Evolutionary conservation across 2,797 vertebrate genomes (phyloP).

Genomic region (Danio tinwini): DNA sequence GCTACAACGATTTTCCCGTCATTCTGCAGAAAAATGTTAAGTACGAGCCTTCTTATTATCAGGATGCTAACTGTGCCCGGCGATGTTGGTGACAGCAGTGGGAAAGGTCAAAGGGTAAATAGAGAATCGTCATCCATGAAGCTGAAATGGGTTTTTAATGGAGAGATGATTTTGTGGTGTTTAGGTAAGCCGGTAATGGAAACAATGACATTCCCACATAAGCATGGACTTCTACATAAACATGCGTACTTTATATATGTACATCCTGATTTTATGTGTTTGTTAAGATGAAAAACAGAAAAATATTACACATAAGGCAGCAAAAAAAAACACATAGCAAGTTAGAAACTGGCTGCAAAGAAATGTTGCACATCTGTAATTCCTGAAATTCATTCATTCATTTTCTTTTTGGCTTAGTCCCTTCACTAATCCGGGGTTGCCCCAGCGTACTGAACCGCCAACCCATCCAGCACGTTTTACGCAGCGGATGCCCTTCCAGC

Average conservation of each 20-base stretch:
- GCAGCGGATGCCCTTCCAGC: too few species aligned
- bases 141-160: slow-evolving; percentile 72
- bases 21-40: slow-evolving; percentile 39
- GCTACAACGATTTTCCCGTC: slow-evolving; percentile 9
- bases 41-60: slow-evolving; percentile 36
- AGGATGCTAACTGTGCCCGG: slow-evolving; percentile 45
- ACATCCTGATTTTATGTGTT: not conserved
- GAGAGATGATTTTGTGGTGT: slow-evolving; percentile 62
- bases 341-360: not conserved
- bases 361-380: not conserved
- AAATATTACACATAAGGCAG: not conserved
- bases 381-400: too few species aligned
- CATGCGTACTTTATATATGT: slow-evolving; percentile 47
- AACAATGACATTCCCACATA: slow-evolving; percentile 64
- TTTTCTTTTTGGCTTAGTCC: too few species aligned
- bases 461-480: too few species aligned
- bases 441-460: too few species aligned
- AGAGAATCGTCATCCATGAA: slow-evolving; percentile 59
- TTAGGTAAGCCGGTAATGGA: slow-evolving; percentile 67
- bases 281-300: not conserved
- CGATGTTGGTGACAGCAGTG: slow-evolving; percentile 62
- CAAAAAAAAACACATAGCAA: too few species aligned
- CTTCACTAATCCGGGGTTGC: too few species aligned
- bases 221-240: slow-evolving; percentile 49
- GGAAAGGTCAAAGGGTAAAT: slow-evolving; percentile 65